These are phyloP conservation scores for Chaetodon trifasciatus DNA, from an alignment of 2,797 vertebrate species.

Conservation along the genomic window DNA sequence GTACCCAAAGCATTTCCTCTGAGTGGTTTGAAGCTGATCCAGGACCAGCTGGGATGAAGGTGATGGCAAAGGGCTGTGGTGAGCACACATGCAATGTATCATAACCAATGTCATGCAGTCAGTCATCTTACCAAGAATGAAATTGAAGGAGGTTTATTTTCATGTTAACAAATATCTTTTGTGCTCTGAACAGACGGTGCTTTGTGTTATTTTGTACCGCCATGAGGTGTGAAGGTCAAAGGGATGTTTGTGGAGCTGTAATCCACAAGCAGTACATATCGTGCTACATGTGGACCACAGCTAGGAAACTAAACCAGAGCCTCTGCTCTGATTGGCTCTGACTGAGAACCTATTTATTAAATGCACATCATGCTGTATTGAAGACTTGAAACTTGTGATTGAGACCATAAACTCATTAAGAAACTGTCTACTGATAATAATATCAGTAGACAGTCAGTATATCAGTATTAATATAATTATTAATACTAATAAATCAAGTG, in stretches of 20 bases:
- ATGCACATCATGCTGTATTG: no score
- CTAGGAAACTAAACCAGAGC: no score
- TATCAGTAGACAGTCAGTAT: no score
- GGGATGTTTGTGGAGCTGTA: not conserved
- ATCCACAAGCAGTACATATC: not conserved
- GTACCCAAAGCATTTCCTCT: conserved; percentile 50
- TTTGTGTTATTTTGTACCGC: not conserved
- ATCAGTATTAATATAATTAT: no score
- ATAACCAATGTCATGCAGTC: conserved; percentile 18
- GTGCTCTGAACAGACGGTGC: not conserved
- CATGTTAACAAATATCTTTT: not conserved
- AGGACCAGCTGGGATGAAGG: conserved; percentile 45
- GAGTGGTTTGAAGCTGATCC: conserved; percentile 59
- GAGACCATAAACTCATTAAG: no score
- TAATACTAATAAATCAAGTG: no score
- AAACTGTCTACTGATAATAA: no score
- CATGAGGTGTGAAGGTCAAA: not conserved
- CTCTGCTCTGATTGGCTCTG: no score
- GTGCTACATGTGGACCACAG: no score
- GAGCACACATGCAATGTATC: conserved; percentile 31
- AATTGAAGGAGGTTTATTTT: conserved; percentile 3
- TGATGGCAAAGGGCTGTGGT: conserved; percentile 32
- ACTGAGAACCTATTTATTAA: no score
- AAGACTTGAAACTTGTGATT: no score
- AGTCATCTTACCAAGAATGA: not conserved